Evolutionary conservation across 2,797 vertebrate genomes (phyloP), one percentile per base, ranked within the genome.

Genomic region (Tachyglossus aculeatus): DNA sequence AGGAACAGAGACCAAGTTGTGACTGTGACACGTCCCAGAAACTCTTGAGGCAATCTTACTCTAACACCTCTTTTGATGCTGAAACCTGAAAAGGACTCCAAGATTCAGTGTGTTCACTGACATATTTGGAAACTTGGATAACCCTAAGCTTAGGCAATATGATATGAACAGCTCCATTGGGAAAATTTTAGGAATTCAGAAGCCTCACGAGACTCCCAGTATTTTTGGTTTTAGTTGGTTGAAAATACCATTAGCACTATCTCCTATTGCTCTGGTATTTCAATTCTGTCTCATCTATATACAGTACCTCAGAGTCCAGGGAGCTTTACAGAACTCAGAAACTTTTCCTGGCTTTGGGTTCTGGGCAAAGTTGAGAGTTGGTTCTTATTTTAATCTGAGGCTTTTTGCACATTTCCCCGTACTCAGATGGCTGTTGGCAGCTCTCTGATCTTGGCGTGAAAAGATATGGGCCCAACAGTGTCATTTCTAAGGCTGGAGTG

Each of bases 371-470:
- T 47, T 53, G 71, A 66, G 67, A 72, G 37, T 68, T 71, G 74
- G 44, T 82, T 86, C 74, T 77, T 84, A 81, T 83, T 88, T 86
- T 85, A 86, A 69, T 74, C 56, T 80, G 78, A 81, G 83, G 77
- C 75, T 82, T 18, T 87, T 86, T 84, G 84, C 76, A 80, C 71
- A 86, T 58, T 75, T 27, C 77, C 72, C 78, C 76, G 76, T 83
- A 76, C 76, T 69, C 76, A 22, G 2, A 9, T 5, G 39, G 27
- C 50, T 55, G 51, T 44, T 55, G 60, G 73, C 82, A 85, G 11
- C 70, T 73, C 53, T 65, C 48, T 53, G n/a, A 37, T 39, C 77
- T 87, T 77, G 83, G 71, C 61, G 83, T 65, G 71, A 83, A 81
- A 81, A 81, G 74, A 84, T 86, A 69, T 87, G 80, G 83, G 45